These are phyloP conservation scores for Pseudomyrmex pallidus DNA, from an alignment of 1,140 invertebrate genomes.

Conservation along the genomic window DNA sequence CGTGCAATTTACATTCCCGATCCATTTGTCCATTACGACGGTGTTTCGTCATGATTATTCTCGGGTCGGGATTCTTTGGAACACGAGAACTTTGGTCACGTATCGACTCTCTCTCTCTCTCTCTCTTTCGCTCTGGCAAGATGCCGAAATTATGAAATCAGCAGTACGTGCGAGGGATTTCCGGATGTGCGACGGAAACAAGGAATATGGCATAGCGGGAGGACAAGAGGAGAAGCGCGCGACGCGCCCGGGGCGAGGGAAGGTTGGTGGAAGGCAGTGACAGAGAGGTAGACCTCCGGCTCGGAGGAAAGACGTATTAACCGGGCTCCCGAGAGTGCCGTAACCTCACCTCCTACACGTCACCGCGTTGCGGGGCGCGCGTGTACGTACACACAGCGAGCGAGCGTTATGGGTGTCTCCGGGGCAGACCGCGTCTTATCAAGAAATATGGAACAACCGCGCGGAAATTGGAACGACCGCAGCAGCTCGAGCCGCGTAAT, in stretches of 20 bases:
- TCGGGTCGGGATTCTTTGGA: conserved; percentile 64
- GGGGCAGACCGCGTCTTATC: conserved; percentile 54
- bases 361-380: conserved; percentile 32
- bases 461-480: conserved; percentile 52
- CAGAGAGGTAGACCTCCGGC: conserved; percentile 62
- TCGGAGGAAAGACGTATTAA: conserved; percentile 60
- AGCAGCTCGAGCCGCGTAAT: conserved; percentile 32
- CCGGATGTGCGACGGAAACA: conserved; percentile 29
- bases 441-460: conserved; percentile 55
- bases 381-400: conserved; percentile 33
- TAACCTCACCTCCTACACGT: conserved; percentile 51
- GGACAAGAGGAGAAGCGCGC: conserved; percentile 1
- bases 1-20: conserved; percentile 63
- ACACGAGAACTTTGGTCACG: conserved; percentile 61
- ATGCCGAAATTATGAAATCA: conserved; percentile 84
- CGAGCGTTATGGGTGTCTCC: conserved; percentile 54
- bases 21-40: conserved; percentile 65
- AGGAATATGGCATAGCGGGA: background rate
- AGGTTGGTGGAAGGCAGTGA: conserved; percentile 42
- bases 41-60: conserved; percentile 64
- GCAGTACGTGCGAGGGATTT: conserved; percentile 79
- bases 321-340: conserved; percentile 56
- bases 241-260: conserved; percentile 18
- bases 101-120: background rate
- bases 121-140: conserved; percentile 72